These are phyloP conservation scores for Jacana jacana DNA, from an alignment of 2,113 vertebrate genomes.

Conservation along the genomic window DNA sequence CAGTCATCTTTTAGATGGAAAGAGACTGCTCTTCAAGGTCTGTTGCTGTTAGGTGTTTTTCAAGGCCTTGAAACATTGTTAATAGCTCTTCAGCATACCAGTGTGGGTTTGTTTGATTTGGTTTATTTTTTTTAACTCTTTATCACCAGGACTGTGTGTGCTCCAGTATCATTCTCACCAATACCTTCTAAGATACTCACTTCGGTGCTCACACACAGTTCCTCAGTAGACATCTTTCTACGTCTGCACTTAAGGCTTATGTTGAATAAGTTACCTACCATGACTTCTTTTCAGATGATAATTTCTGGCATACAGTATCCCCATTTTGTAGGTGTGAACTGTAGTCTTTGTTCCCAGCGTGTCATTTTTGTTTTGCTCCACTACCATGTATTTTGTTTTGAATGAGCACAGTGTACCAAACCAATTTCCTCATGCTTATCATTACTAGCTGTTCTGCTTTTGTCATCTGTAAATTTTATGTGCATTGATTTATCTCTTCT, in stretches of 20 bases:
- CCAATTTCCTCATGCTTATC: background rate
- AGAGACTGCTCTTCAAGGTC: background rate
- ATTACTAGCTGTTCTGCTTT: slow-evolving; percentile 18
- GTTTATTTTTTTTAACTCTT: background rate
- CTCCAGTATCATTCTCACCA: background rate
- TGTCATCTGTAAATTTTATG: background rate
- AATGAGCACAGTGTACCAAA: background rate
- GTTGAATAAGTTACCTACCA: background rate
- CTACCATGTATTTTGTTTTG: background rate
- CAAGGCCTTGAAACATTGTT: background rate
- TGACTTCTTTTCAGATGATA: background rate
- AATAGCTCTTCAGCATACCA: background rate
- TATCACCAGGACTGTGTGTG: background rate
- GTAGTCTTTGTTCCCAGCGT: background rate
- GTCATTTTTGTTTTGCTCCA: background rate
- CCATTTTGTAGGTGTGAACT: background rate
- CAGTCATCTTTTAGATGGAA: background rate
- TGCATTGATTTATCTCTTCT: slow-evolving; percentile 9
- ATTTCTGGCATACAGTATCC: background rate
- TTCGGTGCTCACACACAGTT: background rate
- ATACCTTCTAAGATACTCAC: background rate
- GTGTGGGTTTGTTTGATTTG: background rate
- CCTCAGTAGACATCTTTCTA: background rate
- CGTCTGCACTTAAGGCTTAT: background rate
- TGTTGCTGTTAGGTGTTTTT: background rate